A percentile compares a stretch with the other conserved stretches of the same genome.
phyloP scores from a whole-genome alignment of 2,113 vertebrate species.

The Pelecanus crispus region DNA sequence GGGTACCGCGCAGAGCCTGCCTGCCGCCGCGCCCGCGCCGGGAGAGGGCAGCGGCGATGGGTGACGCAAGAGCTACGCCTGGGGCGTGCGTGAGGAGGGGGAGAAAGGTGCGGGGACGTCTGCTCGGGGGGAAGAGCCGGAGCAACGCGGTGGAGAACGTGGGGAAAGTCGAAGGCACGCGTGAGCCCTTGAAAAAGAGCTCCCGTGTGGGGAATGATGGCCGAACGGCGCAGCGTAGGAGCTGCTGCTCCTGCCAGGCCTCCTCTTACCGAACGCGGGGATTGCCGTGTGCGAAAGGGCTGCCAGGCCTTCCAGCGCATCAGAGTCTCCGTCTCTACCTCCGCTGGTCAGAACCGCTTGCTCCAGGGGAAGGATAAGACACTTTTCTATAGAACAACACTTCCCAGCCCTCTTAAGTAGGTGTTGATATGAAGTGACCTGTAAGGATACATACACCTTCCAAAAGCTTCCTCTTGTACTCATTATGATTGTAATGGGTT shows the following conservation, averaged over 20 bases:
- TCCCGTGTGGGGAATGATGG: rapidly evolving
- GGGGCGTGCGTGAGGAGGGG: background rate
- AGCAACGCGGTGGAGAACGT: rapidly evolving
- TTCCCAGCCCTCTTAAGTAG: too few species aligned
- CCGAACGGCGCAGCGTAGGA: rapidly evolving
- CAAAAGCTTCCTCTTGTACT: background rate
- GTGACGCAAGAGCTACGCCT: rapidly evolving
- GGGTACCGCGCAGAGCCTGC: rapidly evolving
- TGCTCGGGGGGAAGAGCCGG: background rate
- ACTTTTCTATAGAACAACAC: too few species aligned
- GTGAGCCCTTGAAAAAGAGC: background rate
- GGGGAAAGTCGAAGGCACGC: rapidly evolving
- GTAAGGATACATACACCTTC: background rate
- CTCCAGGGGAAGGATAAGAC: background rate
- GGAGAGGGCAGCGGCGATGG: rapidly evolving
- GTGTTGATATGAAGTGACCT: background rate
- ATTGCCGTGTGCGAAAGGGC: rapidly evolving
- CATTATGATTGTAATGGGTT: background rate
- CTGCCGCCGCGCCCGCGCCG: background rate
- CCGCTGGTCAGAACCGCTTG: rapidly evolving
- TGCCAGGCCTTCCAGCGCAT: background rate
- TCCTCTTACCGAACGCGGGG: rapidly evolving
- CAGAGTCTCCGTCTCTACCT: rapidly evolving
- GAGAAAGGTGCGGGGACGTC: rapidly evolving
- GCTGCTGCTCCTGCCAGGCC: background rate